Evolutionary conservation across 2,888 invertebrate genomes (phyloP), one percentile per base, ranked within the genome.

Genomic region (Agrenia bidenticulata): DNA sequence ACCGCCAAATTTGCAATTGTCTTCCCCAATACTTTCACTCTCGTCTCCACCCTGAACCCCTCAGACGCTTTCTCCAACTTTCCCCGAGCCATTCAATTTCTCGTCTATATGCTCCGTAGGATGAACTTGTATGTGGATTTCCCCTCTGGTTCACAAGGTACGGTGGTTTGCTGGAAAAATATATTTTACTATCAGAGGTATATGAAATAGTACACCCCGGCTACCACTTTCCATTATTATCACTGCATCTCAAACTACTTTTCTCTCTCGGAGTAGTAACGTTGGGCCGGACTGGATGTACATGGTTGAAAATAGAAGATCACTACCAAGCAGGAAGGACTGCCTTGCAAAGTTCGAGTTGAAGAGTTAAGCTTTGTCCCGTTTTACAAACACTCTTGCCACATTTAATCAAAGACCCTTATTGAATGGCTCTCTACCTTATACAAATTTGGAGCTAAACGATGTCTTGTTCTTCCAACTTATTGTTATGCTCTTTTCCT

Each of bases 1-100:
- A 57, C 65, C 63, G 61, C 64, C 63, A 65, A 65, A 68, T 64
- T 66, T 61, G 61, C 59, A 65, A 59, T 57, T 67, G 37, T 51
- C 55, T 42, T 49, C 13, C 45, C 58, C 59, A 39, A 56, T 17
- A 32, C 51, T 56, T 61, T 63, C 62, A 21, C 49, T 45, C 27
- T 55, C 55, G 27, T n/a, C 23, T 15, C n/a, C 15, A 24, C n/a
- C n/a, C 27, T 26, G 17, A 24, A 24, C 51, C 51, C 15, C 26
- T 24, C 45, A 5, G n/a, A 45, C 45, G 19, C 45, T 19, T 17
- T 19, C 45, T 17, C 45, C 45, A 15, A 4, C 11, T 32, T 32
- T 11, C 32, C 32, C 32, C 32, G 11, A 32, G 5, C 32, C 11
- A 32, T 7, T 11, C 5, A 7, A 32, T 11, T 32, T 7, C 32